Conservation (phyloP, 2,113 vertebrate species). For the Platichthys stellatus region DNA sequence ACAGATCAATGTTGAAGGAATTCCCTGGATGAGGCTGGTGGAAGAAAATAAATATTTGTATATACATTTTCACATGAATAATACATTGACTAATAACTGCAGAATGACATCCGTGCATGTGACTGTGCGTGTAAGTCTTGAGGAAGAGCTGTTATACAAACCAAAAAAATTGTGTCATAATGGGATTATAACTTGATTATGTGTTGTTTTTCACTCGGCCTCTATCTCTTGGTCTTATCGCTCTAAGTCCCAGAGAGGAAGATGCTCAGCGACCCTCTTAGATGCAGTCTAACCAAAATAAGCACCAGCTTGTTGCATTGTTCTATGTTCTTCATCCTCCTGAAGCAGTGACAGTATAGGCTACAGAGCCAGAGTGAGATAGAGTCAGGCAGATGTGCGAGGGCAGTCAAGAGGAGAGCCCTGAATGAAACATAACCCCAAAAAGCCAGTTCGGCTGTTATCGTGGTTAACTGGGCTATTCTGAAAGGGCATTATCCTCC, state of each 20-base stretch:
- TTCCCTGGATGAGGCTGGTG: conserved; percentile 55
- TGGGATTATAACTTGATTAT: background rate
- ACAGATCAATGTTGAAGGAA: conserved; percentile 72
- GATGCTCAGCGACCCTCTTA: background rate
- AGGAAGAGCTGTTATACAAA: background rate
- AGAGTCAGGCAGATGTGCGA: conserved; percentile 9
- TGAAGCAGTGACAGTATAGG: conserved; percentile 9
- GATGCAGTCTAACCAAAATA: background rate
- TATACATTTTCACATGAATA: conserved; percentile 54
- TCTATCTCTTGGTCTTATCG: background rate
- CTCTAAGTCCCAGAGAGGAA: background rate
- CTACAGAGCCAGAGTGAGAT: background rate
- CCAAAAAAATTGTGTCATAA: background rate
- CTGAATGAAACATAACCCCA: conserved; percentile 37
- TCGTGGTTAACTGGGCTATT: conserved; percentile 25
- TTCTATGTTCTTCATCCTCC: background rate
- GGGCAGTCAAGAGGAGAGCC: conserved; percentile 14
- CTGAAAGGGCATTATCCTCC: conserved; percentile 46
- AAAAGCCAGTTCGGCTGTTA: conserved; percentile 32
- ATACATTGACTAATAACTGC: conserved; percentile 46
- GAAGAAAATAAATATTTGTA: conserved; percentile 27
- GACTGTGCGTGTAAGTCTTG: conserved; percentile 1
- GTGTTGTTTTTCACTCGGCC: background rate
- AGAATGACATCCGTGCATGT: conserved; percentile 46
- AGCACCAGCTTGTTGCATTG: background rate